A percentile compares a stretch with the other conserved stretches of the same genome.
These are phyloP conservation scores for Meiosimyza platycephala DNA, from an alignment of 2,888 invertebrate species.

Conservation along the genomic window DNA sequence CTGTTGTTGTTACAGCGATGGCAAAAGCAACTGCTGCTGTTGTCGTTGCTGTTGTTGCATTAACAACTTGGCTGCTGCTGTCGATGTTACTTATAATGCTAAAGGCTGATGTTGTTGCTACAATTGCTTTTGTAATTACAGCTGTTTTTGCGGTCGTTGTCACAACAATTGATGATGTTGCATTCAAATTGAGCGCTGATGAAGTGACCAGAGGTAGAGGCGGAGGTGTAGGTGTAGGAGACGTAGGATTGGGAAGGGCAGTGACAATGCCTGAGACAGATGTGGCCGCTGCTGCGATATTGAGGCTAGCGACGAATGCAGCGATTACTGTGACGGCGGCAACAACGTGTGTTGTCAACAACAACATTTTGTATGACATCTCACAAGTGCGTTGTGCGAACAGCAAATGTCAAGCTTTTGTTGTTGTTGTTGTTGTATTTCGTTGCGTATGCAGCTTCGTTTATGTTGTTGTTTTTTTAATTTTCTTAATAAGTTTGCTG, in stretches of 20 bases:
- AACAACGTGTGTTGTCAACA: not conserved
- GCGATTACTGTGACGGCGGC: conserved; percentile 7
- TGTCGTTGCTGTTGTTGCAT: conserved; percentile 45
- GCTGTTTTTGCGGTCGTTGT: conserved; percentile 21
- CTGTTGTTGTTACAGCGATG: not conserved
- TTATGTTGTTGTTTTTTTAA: not conserved
- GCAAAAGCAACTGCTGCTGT: conserved; percentile 25
- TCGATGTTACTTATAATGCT: not conserved
- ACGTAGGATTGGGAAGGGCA: not conserved
- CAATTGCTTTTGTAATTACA: conserved; percentile 23
- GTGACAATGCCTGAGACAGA: conserved; percentile 17
- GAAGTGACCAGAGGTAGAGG: not conserved
- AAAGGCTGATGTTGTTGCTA: not conserved
- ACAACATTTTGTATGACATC: not conserved
- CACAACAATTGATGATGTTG: not conserved
- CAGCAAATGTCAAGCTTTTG: not conserved
- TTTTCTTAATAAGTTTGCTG: conserved; percentile 5
- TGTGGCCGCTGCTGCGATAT: not conserved
- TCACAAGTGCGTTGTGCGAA: not conserved
- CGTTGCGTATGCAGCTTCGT: not conserved
- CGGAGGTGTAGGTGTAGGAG: not conserved
- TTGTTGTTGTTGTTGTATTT: not conserved
- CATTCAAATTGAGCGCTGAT: too few species aligned
- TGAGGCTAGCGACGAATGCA: not conserved
- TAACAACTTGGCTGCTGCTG: not conserved